Percentiles rank a stretch among this genome's conserved stretches.
Evolutionary conservation across 2,113 vertebrate genomes (phyloP).

Genomic region (Anseranas semipalmata): DNA sequence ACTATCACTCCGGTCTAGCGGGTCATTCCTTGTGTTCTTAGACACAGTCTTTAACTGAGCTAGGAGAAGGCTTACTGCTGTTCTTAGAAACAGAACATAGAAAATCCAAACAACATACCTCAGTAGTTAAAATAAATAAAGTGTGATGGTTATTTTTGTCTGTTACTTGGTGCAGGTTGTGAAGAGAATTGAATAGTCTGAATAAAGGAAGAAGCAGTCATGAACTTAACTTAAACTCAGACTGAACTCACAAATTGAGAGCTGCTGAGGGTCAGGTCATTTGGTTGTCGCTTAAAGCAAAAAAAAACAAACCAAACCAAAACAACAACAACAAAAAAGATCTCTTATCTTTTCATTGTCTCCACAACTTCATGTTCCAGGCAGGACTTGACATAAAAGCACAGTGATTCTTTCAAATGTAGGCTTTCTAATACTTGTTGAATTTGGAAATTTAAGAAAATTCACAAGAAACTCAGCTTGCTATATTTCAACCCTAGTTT

Average conservation of each 20-base stretch:
- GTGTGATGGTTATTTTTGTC: not conserved
- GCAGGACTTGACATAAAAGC: not conserved
- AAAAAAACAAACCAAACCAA: not conserved
- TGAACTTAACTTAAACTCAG: not conserved
- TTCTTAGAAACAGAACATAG: not conserved
- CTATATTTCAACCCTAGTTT: not conserved
- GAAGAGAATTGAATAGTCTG: not conserved
- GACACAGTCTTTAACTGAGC: not conserved
- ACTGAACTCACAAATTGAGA: not conserved
- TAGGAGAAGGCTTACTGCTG: not conserved
- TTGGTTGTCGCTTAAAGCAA: not conserved
- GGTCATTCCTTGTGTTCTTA: not conserved
- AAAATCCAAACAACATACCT: not conserved
- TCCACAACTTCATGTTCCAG: not conserved
- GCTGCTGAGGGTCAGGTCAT: not conserved
- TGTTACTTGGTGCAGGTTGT: not conserved
- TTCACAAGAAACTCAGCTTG: not conserved
- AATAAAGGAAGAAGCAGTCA: not conserved
- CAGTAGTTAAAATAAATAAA: not conserved
- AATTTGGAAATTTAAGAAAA: not conserved
- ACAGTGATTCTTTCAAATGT: not conserved
- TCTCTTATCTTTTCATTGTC: not conserved
- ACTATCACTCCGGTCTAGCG: not conserved
- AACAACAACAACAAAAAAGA: not conserved
- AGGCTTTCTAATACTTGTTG: not conserved